phyloP scores from a whole-genome alignment of 2,113 vertebrate species.

The Tetrax tetrax region DNA sequence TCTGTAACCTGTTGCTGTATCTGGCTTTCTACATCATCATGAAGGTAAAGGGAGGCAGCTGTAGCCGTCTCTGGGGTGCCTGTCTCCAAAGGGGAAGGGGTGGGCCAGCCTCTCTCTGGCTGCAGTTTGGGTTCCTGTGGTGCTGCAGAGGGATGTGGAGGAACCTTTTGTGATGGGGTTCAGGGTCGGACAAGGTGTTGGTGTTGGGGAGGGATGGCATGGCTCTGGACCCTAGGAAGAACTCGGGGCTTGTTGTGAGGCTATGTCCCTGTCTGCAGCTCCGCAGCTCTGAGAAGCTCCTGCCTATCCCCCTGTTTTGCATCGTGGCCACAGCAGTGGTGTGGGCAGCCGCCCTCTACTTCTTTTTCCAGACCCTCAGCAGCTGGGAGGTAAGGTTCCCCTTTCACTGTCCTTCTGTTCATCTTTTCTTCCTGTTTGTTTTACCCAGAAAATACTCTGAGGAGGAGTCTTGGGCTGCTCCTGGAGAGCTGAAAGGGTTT shows the following conservation, averaged over 20 bases:
- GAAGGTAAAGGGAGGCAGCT: constrained; percentile 74
- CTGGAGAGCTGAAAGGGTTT: neutral
- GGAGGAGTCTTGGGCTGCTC: neutral
- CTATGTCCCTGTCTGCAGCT: constrained; percentile 62
- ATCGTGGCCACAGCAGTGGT: constrained; percentile 76
- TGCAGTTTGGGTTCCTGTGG: neutral
- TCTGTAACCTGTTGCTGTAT: constrained; percentile 83
- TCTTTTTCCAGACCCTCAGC: constrained; percentile 85
- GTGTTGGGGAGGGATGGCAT: neutral
- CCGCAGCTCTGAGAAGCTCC: constrained; percentile 79
- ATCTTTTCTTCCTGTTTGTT: neutral
- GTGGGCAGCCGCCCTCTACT: constrained; percentile 81
- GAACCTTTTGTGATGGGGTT: neutral
- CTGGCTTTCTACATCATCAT: constrained; percentile 86
- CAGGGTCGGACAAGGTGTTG: neutral
- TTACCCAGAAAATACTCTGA: neutral
- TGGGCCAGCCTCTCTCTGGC: neutral
- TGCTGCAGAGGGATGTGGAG: neutral
- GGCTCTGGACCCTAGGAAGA: neutral
- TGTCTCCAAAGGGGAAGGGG: neutral
- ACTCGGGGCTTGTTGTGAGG: neutral
- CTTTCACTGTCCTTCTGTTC: neutral
- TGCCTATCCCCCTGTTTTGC: constrained; percentile 77
- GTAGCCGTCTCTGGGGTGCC: neutral
- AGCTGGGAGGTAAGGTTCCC: constrained; percentile 83